These are phyloP conservation scores for Neuroterus valhalla DNA, from an alignment of 1,140 invertebrate genomes.

Conservation along the genomic window DNA sequence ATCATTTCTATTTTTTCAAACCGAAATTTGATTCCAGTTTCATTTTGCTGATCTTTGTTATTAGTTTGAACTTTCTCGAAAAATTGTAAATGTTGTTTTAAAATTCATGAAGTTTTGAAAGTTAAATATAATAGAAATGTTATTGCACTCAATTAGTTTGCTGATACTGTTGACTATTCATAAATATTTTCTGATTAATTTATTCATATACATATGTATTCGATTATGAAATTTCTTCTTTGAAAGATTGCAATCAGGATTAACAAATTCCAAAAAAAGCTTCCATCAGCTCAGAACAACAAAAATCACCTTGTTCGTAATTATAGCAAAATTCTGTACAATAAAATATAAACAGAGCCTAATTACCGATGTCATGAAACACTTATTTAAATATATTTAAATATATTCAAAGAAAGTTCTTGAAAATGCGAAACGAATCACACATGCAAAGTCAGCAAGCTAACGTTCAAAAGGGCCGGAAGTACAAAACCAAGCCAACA, in stretches of 20 bases:
- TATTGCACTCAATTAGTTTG: too few relatives aligned
- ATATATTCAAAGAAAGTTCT: slow-evolving; percentile 13
- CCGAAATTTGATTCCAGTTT: neutral
- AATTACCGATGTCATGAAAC: neutral
- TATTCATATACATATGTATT: too few relatives aligned
- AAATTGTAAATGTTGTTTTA: neutral
- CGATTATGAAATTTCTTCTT: too few relatives aligned
- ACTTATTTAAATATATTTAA: neutral
- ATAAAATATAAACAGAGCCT: neutral
- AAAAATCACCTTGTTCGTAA: too few relatives aligned
- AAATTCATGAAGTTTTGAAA: too few relatives aligned
- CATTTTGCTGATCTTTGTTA: neutral
- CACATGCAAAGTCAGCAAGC: slow-evolving; percentile 46
- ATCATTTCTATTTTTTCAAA: neutral
- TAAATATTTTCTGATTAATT: too few relatives aligned
- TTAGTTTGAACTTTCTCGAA: neutral
- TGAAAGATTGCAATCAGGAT: too few relatives aligned
- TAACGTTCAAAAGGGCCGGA: slow-evolving; percentile 49
- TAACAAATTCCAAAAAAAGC: too few relatives aligned
- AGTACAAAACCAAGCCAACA: slow-evolving; percentile 45
- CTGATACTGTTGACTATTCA: too few relatives aligned
- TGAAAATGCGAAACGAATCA: slow-evolving; percentile 11
- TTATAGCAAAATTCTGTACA: too few relatives aligned
- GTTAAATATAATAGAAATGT: too few relatives aligned
- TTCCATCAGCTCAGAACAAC: too few relatives aligned